Percentiles rank a stretch among this genome's conserved stretches.
Evolutionary conservation across 2,888 invertebrate species (phyloP).

Genomic region (Metallyticus violacea): DNA sequence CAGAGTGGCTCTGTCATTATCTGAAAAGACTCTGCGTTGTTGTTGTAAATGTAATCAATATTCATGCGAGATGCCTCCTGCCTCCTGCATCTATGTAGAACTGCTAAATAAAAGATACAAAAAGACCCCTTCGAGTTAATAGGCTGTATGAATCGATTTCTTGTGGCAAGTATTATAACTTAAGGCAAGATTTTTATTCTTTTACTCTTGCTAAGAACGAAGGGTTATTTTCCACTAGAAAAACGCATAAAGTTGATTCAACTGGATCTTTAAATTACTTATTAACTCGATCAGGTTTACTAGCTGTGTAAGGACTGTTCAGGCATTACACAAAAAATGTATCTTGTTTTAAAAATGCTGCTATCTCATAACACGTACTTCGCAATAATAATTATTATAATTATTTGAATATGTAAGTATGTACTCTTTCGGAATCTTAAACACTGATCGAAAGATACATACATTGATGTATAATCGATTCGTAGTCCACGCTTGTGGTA

Average conservation of each 20-base stretch:
- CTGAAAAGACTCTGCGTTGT: not conserved
- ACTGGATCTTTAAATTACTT: not conserved
- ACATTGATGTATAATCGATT: not conserved
- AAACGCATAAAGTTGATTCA: not conserved
- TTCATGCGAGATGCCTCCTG: not conserved
- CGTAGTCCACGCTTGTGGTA: too few species aligned
- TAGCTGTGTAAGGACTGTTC: not conserved
- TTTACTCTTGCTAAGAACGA: not conserved
- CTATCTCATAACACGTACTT: not conserved
- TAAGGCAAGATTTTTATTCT: not conserved
- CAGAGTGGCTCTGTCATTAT: not conserved
- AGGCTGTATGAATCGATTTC: not conserved
- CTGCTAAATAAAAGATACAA: not conserved
- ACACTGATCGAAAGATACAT: not conserved
- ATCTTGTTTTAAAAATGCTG: not conserved
- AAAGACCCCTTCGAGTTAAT: not conserved
- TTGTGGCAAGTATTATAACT: not conserved
- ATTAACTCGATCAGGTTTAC: not conserved
- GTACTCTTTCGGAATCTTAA: not conserved
- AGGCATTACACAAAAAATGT: not conserved
- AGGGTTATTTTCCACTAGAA: not conserved
- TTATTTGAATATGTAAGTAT: not conserved
- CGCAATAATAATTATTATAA: not conserved
- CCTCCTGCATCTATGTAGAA: not conserved
- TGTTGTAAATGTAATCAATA: not conserved